Conservation (phyloP, 92 coral and sea anemone genomes). For the Epizoanthus stellaris region DNA sequence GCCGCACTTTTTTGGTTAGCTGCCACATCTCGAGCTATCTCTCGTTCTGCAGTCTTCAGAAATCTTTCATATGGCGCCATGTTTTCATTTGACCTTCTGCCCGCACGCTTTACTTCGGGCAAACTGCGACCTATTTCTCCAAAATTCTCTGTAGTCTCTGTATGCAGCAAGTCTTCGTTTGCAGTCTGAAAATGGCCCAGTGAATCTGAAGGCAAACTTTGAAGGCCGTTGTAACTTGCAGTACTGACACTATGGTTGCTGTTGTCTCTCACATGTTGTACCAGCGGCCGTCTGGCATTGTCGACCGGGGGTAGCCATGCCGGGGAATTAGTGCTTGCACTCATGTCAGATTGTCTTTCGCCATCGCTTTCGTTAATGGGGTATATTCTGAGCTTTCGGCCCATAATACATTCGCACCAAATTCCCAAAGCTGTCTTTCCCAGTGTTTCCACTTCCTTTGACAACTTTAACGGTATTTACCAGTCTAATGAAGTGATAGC, state of each 20-base stretch:
- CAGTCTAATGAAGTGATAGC: no score
- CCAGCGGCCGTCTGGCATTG: background rate
- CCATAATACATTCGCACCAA: background rate
- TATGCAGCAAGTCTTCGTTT: no score
- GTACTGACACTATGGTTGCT: background rate
- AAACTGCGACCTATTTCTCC: background rate
- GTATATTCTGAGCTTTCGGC: background rate
- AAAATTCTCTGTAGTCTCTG: no score
- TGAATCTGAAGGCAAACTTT: background rate
- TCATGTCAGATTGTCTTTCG: background rate
- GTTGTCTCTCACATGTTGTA: background rate
- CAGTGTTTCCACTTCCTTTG: background rate
- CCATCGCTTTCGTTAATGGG: background rate
- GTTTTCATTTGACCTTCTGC: slow-evolving; percentile 19
- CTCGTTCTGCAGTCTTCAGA: slow-evolving; percentile 22
- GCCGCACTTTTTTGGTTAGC: background rate
- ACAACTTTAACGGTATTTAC: no score
- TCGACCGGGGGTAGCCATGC: background rate
- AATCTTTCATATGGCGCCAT: slow-evolving; percentile 42
- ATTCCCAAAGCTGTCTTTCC: background rate
- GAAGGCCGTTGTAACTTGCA: background rate
- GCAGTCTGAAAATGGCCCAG: background rate
- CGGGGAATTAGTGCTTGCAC: background rate
- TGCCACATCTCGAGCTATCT: slow-evolving; percentile 15
- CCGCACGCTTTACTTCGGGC: slow-evolving; percentile 17